A percentile compares a stretch with the other conserved stretches of the same genome.
These are phyloP conservation scores for Phymanthus crucifer DNA, from an alignment of 92 coral and sea anemone genomes.

Conservation along the genomic window DNA sequence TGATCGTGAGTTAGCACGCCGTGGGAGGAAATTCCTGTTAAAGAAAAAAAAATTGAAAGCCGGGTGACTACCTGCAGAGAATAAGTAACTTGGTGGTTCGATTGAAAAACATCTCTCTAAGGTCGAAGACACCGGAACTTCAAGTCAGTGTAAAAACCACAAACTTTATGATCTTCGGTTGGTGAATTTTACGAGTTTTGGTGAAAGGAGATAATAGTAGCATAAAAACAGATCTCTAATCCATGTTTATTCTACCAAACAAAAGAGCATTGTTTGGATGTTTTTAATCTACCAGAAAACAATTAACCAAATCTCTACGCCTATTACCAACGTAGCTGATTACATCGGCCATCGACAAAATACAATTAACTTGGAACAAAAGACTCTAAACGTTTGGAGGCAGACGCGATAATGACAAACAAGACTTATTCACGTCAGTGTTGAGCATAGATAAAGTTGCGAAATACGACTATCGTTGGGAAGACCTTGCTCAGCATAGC, in stretches of 20 bases:
- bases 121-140: background rate
- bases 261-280: background rate
- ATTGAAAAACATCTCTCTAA: background rate
- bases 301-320: constrained; percentile 3
- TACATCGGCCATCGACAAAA: background rate
- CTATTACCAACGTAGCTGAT: constrained; percentile 6
- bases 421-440: background rate
- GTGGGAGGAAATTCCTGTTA: background rate
- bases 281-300: background rate
- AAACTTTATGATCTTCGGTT: background rate
- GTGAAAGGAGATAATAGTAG: background rate
- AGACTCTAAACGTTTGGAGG: constrained; percentile 1
- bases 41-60: background rate
- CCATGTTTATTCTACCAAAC: background rate
- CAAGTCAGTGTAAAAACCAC: background rate
- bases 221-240: too few species aligned
- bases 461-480: background rate
- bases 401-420: constrained; percentile 8
- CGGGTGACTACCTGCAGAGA: background rate
- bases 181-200: background rate
- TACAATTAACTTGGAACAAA: background rate
- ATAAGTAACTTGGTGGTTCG: background rate
- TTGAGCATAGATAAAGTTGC: background rate
- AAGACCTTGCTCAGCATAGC: too few species aligned
- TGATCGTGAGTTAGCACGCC: background rate